phyloP scores from a whole-genome alignment of 2,888 invertebrate species.

The Dermolepida albohirtum region DNA sequence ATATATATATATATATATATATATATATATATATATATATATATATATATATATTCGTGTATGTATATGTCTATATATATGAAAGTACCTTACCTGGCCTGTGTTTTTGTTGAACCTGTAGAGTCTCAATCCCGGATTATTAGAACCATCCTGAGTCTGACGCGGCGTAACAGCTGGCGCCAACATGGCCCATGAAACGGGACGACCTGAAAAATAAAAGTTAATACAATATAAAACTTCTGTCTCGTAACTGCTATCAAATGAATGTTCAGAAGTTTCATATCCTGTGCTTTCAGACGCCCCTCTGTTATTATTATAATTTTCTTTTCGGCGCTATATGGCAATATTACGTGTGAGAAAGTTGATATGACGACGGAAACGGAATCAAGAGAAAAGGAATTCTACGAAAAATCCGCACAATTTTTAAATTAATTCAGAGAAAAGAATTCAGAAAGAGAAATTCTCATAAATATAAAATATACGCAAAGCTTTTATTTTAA shows the following conservation, averaged over 20 bases:
- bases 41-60: too few relatives aligned
- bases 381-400: conserved; percentile 5
- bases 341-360: conserved; percentile 5
- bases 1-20: conserved; percentile 6
- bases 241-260: conserved; percentile 18
- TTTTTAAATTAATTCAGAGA: conserved; percentile 1
- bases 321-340: conserved; percentile 15
- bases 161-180: conserved; percentile 92
- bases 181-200: conserved; percentile 88
- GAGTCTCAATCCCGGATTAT: conserved; percentile 89
- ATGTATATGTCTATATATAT: conserved; percentile 1
- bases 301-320: conserved; percentile 17
- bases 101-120: conserved; percentile 91
- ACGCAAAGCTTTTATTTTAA: too few relatives aligned
- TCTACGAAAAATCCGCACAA: background rate
- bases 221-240: conserved; percentile 28
- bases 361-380: background rate
- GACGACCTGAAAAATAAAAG: conserved; percentile 71
- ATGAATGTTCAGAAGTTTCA: conserved; percentile 26
- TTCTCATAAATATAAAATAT: too few relatives aligned
- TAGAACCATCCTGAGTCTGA: conserved; percentile 79
- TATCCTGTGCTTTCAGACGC: conserved; percentile 16
- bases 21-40: too few relatives aligned
- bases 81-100: conserved; percentile 75
- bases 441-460: too few relatives aligned